A percentile compares a stretch with the other conserved stretches of the same genome.
Conservation (phyloP, 2,888 invertebrate species). For the Noctua janthe region DNA sequence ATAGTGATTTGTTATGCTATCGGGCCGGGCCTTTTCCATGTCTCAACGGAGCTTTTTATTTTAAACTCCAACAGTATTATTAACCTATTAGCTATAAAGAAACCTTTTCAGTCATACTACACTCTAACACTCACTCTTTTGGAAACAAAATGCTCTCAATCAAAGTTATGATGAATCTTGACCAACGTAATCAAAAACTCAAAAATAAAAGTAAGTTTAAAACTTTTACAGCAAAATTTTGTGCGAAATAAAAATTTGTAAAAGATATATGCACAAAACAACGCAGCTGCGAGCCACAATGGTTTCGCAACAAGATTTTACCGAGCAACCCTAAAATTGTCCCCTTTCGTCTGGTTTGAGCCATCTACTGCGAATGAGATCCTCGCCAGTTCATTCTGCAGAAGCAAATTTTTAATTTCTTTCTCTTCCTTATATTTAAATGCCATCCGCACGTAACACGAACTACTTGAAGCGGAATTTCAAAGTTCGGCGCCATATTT, state of each 20-base stretch:
- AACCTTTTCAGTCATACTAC: neutral
- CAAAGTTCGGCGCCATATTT: constrained; percentile 65
- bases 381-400: constrained; percentile 77
- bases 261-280: constrained; percentile 28
- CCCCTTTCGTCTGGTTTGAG: constrained; percentile 65
- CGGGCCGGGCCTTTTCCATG: neutral
- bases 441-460: constrained; percentile 75
- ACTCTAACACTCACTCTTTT: neutral
- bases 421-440: constrained; percentile 74
- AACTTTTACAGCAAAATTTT: constrained; percentile 1
- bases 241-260: constrained; percentile 13
- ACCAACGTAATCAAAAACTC: neutral
- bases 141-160: neutral
- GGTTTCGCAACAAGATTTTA: constrained; percentile 51
- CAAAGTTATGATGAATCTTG: neutral
- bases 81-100: neutral
- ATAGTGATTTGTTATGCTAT: too few relatives aligned
- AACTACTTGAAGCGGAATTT: constrained; percentile 74
- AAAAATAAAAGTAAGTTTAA: neutral
- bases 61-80: neutral
- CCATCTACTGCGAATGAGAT: constrained; percentile 71
- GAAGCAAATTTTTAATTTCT: constrained; percentile 82
- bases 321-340: constrained; percentile 51
- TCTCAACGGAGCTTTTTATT: neutral
- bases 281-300: constrained; percentile 19